Evolutionary conservation across 1,140 invertebrate genomes (phyloP).

Genomic region (Sinella curviseta): DNA sequence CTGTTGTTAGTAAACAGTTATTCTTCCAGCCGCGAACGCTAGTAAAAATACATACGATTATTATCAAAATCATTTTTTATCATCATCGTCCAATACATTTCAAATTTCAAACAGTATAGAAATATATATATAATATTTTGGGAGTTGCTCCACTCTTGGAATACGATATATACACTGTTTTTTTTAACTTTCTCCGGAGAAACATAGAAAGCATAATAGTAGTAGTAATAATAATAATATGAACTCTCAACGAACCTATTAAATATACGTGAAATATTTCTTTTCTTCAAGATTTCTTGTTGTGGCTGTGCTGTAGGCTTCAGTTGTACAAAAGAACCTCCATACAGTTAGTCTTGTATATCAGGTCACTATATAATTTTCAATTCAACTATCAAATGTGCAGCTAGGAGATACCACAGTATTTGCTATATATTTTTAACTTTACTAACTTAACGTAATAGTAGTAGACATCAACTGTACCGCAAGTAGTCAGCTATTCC

Average conservation of each 20-base stretch:
- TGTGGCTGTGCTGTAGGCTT: background rate
- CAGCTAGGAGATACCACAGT: background rate
- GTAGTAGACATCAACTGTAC: background rate
- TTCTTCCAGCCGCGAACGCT: too few relatives aligned
- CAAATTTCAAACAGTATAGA: too few relatives aligned
- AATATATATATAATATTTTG: background rate
- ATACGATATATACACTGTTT: background rate
- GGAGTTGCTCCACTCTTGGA: background rate
- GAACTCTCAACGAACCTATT: too few relatives aligned
- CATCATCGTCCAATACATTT: too few relatives aligned
- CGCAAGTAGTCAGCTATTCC: background rate
- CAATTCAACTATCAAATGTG: background rate
- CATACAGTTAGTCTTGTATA: conserved; percentile 4
- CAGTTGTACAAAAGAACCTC: background rate
- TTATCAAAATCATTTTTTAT: too few relatives aligned
- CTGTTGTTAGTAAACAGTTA: too few relatives aligned
- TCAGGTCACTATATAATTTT: conserved; percentile 8
- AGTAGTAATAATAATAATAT: background rate
- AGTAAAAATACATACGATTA: too few relatives aligned
- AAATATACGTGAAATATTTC: too few relatives aligned
- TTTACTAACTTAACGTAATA: background rate
- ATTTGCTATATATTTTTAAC: background rate
- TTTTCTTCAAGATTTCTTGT: too few relatives aligned
- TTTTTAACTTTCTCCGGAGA: too few relatives aligned
- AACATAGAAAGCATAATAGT: too few relatives aligned